phyloP scores from a whole-genome alignment of 35 echinoderm and acorn worm species.

The Nesometra sesokonis region DNA sequence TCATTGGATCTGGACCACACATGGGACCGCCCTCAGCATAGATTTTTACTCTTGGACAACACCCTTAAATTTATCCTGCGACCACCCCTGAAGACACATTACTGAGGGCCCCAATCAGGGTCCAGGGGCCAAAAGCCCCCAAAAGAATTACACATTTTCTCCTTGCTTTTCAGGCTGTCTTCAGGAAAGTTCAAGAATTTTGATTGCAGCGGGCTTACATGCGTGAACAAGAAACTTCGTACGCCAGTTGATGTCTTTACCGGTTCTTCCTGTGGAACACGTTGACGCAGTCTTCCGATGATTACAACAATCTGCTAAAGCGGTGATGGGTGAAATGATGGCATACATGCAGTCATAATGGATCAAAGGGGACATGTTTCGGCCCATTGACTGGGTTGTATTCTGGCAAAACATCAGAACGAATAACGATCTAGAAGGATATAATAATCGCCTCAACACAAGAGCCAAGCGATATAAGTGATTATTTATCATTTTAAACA shows the following conservation, averaged over 20 bases:
- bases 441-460: neutral
- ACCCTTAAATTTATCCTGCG: no score
- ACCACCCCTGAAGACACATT: no score
- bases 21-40: no score
- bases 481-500: no score
- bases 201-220: neutral
- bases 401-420: neutral
- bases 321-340: neutral
- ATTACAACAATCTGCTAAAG: neutral
- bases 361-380: neutral
- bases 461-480: neutral
- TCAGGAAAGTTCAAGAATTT: neutral
- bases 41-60: no score
- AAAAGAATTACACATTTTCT: neutral
- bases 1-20: no score
- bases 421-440: constrained; percentile 11
- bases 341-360: neutral
- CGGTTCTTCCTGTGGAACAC: neutral
- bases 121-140: no score
- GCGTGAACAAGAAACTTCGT: neutral
- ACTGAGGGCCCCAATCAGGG: no score
- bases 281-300: neutral
- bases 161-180: neutral
- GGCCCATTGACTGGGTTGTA: neutral
- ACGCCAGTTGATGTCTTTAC: neutral